phyloP scores from a whole-genome alignment of 2,113 vertebrate species.

The Thalassarche chlororhynchos region DNA sequence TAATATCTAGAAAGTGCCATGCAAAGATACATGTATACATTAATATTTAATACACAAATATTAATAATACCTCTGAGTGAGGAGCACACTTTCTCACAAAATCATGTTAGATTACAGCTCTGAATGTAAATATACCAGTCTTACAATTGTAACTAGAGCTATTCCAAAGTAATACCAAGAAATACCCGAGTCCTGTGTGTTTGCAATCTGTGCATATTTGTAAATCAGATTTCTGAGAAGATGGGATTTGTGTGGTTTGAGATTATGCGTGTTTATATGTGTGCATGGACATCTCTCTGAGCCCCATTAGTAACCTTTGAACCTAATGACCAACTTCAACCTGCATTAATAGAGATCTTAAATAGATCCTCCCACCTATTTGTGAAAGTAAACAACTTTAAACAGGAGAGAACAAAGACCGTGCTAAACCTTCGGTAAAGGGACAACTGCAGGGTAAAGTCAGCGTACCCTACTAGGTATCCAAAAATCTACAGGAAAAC shows the following conservation, averaged over 20 bases:
- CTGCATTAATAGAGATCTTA: neutral
- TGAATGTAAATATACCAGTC: neutral
- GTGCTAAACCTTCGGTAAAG: neutral
- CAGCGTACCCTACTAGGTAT: neutral
- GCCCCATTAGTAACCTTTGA: neutral
- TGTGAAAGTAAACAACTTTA: neutral
- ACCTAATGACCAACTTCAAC: neutral
- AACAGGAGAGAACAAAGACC: neutral
- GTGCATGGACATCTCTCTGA: neutral
- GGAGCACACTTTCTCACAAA: neutral
- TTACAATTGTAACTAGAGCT: neutral
- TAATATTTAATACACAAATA: constrained; percentile 58
- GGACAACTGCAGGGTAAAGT: neutral
- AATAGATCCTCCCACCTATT: neutral
- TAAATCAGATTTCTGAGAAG: neutral
- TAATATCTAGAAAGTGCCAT: constrained; percentile 51
- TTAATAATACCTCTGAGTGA: constrained; percentile 7
- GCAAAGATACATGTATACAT: constrained; percentile 43
- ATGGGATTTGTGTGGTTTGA: neutral
- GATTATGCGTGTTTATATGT: neutral
- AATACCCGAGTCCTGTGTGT: fast-evolving
- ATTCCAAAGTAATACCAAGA: neutral
- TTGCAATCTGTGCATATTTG: neutral
- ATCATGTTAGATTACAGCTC: neutral
- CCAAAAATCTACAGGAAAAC: neutral